Base-by-base conservation (phyloP, 2,113 vertebrate genomes). In the Pogonocichla stellata region DNA sequence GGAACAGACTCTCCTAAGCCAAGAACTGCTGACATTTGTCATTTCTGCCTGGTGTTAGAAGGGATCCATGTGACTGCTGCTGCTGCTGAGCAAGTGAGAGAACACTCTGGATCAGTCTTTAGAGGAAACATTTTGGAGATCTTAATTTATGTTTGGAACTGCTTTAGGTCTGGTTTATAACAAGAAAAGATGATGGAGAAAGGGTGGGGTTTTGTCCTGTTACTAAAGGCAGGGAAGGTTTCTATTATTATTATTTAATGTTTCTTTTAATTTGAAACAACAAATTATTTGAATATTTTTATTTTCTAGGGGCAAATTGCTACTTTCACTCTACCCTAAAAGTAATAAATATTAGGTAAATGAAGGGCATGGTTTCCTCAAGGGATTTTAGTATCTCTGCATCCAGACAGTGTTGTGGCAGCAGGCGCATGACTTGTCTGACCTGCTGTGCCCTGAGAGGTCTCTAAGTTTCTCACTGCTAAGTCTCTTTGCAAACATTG, bases 391-490 rank as follows among this genome's bases (percentile, higher is more conserved):
- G 8, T 34, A 19, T 31, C 28, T 53, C 38, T 77, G 31, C 7
- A 1, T 48, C 33, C 42, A 43, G 24, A 10, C 5, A 9, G 13
- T 36, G 18, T 8, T 1, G 3, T 18, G 19, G 34, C 50, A 86
- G 22, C 20, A 50, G 15, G n/a, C 5, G 1, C 14, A 11, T 0
- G 1, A 2, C 19, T 57, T 36, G 15, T 79, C 50, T 54, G 34
- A 43, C 14, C 24, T 48, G 14, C 51, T 53, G 19, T 42, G 38
- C 56, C 67, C 22, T 25, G 28, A 48, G 31, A 40, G 12, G 9
- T 82, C 19, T 42, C 58, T 16, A 36, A 66, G 33, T 58, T 81
- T 66, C 64, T 78, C 11, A 9, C 48, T 87, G 36, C 51, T n/a
- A 16, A 24, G 6, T 40, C 18, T 62, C 67, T 69, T 80, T 71